Evolutionary conservation across 2,888 invertebrate genomes (phyloP).

Genomic region (Orthosia cruda): DNA sequence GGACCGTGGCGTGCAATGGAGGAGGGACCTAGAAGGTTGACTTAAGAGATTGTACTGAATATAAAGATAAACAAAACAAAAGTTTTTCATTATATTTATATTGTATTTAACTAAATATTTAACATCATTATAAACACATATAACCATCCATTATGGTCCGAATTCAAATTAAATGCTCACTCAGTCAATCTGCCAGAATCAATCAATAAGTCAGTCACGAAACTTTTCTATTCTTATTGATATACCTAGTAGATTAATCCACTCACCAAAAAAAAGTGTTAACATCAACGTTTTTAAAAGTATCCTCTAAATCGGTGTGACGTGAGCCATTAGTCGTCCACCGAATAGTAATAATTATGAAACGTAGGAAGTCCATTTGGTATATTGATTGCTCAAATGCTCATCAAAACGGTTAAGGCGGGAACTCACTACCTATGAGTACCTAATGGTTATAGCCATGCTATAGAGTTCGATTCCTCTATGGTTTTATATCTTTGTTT

Average conservation of each 20-base stretch:
- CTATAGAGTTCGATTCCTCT: not conserved
- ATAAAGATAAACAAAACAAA: no score
- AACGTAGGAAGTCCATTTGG: constrained; percentile 23
- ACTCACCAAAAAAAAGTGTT: not conserved
- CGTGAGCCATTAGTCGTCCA: constrained; percentile 1
- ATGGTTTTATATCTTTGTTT: not conserved
- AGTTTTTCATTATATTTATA: no score
- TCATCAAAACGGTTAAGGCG: not conserved
- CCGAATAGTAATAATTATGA: constrained; percentile 31
- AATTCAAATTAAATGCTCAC: no score
- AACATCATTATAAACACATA: no score
- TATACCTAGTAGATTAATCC: not conserved
- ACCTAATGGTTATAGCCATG: not conserved
- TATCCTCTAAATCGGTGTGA: constrained; percentile 5
- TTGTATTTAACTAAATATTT: no score
- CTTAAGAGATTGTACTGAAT: no score
- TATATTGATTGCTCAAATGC: constrained; percentile 23
- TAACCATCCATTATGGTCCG: no score
- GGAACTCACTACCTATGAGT: not conserved
- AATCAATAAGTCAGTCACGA: not conserved
- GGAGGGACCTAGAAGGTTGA: no score
- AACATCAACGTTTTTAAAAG: constrained; percentile 3
- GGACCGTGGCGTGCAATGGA: no score
- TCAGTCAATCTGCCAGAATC: not conserved
- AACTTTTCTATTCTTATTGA: not conserved